Percentiles rank a stretch among this genome's conserved stretches.
These are phyloP conservation scores for Guaruba guarouba DNA, from an alignment of 2,113 vertebrate genomes.

Conservation along the genomic window DNA sequence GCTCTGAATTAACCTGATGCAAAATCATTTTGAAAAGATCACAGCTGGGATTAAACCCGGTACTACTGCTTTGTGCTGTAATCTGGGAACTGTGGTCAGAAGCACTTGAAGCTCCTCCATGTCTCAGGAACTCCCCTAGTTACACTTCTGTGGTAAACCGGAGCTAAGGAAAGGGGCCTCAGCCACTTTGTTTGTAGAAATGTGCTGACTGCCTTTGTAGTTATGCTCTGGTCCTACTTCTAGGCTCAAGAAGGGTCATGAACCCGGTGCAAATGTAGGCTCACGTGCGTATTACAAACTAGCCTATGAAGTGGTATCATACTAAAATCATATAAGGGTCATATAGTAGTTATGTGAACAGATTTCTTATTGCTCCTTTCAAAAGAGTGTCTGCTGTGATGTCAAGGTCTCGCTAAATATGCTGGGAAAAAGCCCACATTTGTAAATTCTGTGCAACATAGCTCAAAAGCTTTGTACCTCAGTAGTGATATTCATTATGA, in stretches of 20 bases:
- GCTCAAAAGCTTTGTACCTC: not conserved
- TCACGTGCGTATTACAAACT: not conserved
- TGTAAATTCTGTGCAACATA: not conserved
- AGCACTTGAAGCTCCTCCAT: fast-evolving
- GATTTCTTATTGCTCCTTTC: not conserved
- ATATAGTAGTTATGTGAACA: not conserved
- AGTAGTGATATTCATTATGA: not conserved
- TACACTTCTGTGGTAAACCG: not conserved
- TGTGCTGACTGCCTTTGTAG: not conserved
- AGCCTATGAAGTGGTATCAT: not conserved
- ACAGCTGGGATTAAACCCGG: not conserved
- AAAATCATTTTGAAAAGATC: not conserved
- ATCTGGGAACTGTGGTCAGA: not conserved
- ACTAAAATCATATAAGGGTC: not conserved
- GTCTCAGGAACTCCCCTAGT: not conserved
- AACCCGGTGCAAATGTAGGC: not conserved
- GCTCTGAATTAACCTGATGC: not conserved
- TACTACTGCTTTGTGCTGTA: not conserved
- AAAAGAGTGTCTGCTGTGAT: not conserved
- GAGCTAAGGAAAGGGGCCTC: not conserved
- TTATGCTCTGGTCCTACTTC: not conserved
- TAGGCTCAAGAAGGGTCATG: not conserved
- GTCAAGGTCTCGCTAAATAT: not conserved
- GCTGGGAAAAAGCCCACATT: not conserved
- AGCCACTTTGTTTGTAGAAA: not conserved